Evolutionary conservation across 2,888 invertebrate genomes (phyloP), one percentile per base, ranked within the genome.

Genomic region (Cantharis nigra): DNA sequence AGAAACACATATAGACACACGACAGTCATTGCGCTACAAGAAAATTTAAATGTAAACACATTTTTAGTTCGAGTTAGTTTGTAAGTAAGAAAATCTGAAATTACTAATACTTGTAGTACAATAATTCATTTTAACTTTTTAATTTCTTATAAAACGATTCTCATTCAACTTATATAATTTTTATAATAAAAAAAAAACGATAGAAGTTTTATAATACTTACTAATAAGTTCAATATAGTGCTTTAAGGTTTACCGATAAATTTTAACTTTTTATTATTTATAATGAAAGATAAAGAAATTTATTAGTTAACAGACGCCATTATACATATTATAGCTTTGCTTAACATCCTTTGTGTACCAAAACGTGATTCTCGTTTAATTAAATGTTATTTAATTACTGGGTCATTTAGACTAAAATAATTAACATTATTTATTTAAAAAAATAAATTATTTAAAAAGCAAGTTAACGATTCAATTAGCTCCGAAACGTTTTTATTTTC

Each of bases 1-100:
- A 62, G 63, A 72, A 75, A 74, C n/a, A 67, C 13, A 67, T 74
- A 75, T 78, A 77, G 69, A 77, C 72, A 74, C 20, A 67, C 49
- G 65, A 67, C 65, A 67, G 65, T 49, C 49, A 49, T n/a, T n/a
- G 49, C 49, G n/a, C 49, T 13, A 49, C n/a, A 49, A 49, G 49
- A 7, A 49, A 49, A 49, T 49, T 49, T 49, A 49, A 5, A n/a
- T 49, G 3, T 49, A 49, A n/a, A 49, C 3, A 49, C 7, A n/a
- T 49, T 49, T 49, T 49, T 9, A 49, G n/a, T 49, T 49, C 4
- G 5, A 5, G 49, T 49, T 49, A 1, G 33, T n/a, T n/a, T 16
- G 5, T 49, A 49, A 49, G 2, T 49, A 5, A 49, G 16, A 16
- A 16, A 49, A 49, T 49, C 49, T 13, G n/a, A 49, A 49, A 49